phyloP scores from a whole-genome alignment of 2,113 vertebrate species.

The Onychostruthus taczanowskii region DNA sequence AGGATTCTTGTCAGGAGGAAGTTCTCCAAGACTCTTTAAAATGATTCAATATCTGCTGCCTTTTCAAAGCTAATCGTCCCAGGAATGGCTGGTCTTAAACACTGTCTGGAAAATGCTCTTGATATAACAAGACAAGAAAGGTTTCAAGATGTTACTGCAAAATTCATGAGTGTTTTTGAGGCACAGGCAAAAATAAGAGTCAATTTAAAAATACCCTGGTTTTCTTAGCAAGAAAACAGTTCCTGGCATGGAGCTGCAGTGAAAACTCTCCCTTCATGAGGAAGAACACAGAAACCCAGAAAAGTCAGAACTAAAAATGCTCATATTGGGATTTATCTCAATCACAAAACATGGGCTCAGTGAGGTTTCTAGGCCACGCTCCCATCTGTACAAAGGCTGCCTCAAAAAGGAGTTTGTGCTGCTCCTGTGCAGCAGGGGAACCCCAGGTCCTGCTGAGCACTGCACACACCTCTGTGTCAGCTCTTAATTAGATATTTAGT shows the following conservation, averaged over 20 bases:
- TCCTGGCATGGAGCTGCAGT: background rate
- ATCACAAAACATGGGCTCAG: background rate
- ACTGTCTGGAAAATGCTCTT: background rate
- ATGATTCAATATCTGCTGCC: background rate
- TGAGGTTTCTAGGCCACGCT: background rate
- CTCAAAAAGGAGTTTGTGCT: background rate
- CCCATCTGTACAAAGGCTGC: fast-evolving
- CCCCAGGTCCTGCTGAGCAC: background rate
- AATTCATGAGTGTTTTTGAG: background rate
- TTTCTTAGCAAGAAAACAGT: background rate
- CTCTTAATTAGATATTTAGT: too few relatives aligned
- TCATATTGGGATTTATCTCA: background rate
- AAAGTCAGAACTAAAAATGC: background rate
- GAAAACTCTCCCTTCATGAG: background rate
- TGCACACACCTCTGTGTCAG: background rate
- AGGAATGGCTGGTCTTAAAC: background rate
- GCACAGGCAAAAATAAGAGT: background rate
- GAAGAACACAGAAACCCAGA: background rate
- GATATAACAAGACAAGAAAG: background rate
- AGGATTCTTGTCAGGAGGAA: background rate
- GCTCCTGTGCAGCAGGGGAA: background rate
- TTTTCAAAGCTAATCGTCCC: slow-evolving; percentile 23
- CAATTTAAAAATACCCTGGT: background rate
- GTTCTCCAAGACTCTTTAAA: background rate
- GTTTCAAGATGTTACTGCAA: background rate